Base-by-base conservation (phyloP, 2,797 vertebrate species). In the Urocyon cinereoargenteus region DNA sequence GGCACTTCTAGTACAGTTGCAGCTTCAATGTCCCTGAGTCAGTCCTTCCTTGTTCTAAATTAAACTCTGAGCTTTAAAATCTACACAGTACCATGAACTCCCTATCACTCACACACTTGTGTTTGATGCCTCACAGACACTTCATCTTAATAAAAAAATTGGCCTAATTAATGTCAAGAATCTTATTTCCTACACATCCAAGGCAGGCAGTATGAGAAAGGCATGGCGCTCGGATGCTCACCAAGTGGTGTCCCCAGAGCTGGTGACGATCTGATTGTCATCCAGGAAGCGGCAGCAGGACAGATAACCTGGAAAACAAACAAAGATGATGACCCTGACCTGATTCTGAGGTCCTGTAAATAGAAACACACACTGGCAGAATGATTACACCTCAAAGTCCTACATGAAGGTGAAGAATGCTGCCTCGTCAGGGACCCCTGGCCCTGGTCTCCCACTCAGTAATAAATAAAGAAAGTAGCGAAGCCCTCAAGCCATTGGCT, bases 261-360 rank as follows among this genome's bases (percentile, higher is more conserved):
- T 99, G 97, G 99, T 99, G 97, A 99, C 99, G 66, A 99, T 99
- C 99, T 99, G 99, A 99, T 99, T 99, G 99, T 99, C 99, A 98
- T 99, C 99, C 99, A 99, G 98, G 98, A 99, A 99, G 97, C 99
- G 99, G 99, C 99, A 99, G 99, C 99, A 99, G 98, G 99, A 99
- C 99, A 99, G 98, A 98, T 99, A 99, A 98, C 99, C 99, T 99
- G 98, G 79, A 91, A 97, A 8, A 96, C 61, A 93, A 53, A 83
- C 2, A 14, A 10, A 26, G 22, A 57, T 40, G 36, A 78, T 73
- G 55, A 86, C 49, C 85, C 11, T 21, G 6, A 31, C 45, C 3
- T 1, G 3, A 22, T 6, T 3, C 59, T 28, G 18, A 0, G 21
- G 49, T 9, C 59, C 45, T 22, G 9, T 14, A 61, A 90, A n/a